Base-by-base conservation (phyloP, 2,888 invertebrate species). In the Tiliacea aurago region DNA sequence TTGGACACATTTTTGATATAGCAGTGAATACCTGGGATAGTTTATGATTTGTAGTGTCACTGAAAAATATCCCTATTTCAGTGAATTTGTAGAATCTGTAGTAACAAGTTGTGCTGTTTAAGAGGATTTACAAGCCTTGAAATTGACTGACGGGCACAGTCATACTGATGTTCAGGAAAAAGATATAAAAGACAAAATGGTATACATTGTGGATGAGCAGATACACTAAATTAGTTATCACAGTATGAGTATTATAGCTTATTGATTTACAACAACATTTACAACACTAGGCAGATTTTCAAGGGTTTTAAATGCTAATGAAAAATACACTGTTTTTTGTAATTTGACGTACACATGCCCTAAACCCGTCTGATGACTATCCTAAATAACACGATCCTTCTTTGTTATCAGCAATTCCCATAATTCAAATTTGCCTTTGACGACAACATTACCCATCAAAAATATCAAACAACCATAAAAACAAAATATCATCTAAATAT, bases 1-100 rank as follows among this genome's bases (percentile, higher is more conserved):
- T 84, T 73, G 58, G 87, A 86, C 84, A 86, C 82, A 86, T 87
- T 84, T 84, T 86, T 87, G 86, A 85, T 78, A 70, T 76, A 76
- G 58, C 67, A 49, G 13, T 41, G 71, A 85, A 86, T 86, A 85
- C 76, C 80, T 84, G 76, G 66, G 81, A 81, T 81, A 63, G 64
- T 87, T 72, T 63, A 72, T 85, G 85, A 86, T 81, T 87, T 86
- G 83, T 81, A 64, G 63, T 62, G 58, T 62, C 70, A 80, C 75
- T 62, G 65, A 80, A 83, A 81, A 86, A 79, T 77, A 86, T 77
- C 63, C 56, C 41, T 80, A 43, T 74, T 74, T 68, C 67, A 53
- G 37, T 58, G 70, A 74, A 74, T 74, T 84, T 56, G 68, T 62
- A 5, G 51, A 51, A 66, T 41, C 18, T 68, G 55, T 41, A 72